Base-by-base conservation (phyloP, 2,113 vertebrate genomes). In the Chitala chitala region DNA sequence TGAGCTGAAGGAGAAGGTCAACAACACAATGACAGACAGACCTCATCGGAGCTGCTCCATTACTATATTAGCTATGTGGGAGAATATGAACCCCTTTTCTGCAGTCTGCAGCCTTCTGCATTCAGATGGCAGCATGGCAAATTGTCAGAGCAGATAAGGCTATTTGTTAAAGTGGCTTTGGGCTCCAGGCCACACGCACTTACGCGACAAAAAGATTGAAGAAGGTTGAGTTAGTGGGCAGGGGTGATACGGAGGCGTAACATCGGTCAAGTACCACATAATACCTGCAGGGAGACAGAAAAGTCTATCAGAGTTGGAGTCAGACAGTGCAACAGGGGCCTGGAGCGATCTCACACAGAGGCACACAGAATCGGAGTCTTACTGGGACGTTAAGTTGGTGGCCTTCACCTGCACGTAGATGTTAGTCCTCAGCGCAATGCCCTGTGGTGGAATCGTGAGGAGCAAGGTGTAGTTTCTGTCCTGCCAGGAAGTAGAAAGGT, bases 191-290 rank as follows among this genome's bases (percentile, higher is more conserved):
- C 50, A 12, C 17, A 85, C 31, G 12, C 13, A 87, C 88, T 89
- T 79, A 90, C 86, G 86, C 72, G 54, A 89, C 78, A 33, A 92
- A 89, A 33, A 91, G 87, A 78, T 91, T 88, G 71, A 90, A 92
- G 72, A 48, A 84, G 66, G 78, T 86, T 75, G 86, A 87, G 83
- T 86, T 87, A 0, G 74, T 24, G 1, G 87, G 86, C 48, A 78
- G 51, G 1, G 61, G 77, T 48, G 85, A 87, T 24, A 85, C 74
- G 1, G 86, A 88, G 55, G 87, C 83, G 33, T 89, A 90, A 76
- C 86, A 89, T 1, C 82, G 78, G 66, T 87, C 87, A 79, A 87
- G 84, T 7, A 89, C 81, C 24, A 91, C 83, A 73, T 88, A 82
- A 77, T 86, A 92, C 77, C 88, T 87, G 81, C 70, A 33, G 50